Percentiles rank a stretch among this genome's conserved stretches.
Conservation (phyloP, 2,113 vertebrate genomes). For the Caranx ignobilis region DNA sequence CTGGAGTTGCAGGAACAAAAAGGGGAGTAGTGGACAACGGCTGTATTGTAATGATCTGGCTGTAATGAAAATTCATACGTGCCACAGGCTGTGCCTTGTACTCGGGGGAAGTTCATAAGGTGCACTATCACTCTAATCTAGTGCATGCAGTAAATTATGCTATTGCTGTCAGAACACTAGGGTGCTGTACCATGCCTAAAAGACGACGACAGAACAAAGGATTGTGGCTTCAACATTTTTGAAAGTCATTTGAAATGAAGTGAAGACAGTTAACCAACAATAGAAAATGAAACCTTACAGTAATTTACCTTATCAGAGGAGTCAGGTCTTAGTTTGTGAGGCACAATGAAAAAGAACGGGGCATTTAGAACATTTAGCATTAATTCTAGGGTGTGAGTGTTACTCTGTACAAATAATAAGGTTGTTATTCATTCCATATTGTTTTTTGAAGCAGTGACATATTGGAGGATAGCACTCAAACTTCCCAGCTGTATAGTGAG, state of each 20-base stretch:
- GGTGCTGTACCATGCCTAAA: background rate
- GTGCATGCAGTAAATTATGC: background rate
- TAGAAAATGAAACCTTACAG: conserved; percentile 1
- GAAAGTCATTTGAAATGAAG: background rate
- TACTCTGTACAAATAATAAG: background rate
- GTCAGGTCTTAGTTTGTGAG: background rate
- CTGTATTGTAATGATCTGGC: background rate
- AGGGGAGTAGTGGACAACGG: background rate
- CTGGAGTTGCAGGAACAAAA: background rate
- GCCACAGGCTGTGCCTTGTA: background rate
- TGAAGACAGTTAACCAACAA: background rate
- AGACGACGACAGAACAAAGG: background rate
- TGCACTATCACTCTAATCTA: background rate
- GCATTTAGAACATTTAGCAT: background rate
- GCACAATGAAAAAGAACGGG: background rate
- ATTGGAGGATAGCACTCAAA: background rate
- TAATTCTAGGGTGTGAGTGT: background rate
- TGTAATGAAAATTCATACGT: background rate
- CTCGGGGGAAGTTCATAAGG: background rate
- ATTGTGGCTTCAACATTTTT: background rate
- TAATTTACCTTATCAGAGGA: background rate
- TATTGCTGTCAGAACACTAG: background rate
- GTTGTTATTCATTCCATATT: background rate
- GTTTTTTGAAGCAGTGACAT: background rate
- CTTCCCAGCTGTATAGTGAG: background rate